A percentile compares a stretch with the other conserved stretches of the same genome.
phyloP scores from a whole-genome alignment of 2,888 invertebrate species.

The Rhaphigaster nebulosa region DNA sequence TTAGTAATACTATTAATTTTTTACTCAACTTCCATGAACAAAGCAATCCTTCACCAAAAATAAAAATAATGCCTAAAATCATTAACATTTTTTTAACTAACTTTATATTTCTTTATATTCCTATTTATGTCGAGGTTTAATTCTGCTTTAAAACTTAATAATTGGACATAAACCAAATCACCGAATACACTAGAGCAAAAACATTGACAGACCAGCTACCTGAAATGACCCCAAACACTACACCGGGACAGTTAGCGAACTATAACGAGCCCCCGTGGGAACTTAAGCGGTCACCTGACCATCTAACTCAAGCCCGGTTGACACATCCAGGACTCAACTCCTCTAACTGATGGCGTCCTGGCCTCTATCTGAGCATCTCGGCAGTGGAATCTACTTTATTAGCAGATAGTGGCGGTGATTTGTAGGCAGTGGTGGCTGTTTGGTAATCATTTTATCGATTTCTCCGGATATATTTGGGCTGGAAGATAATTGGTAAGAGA shows the following conservation, averaged over 20 bases:
- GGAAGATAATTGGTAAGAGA: not conserved
- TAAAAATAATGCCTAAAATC: too few relatives aligned
- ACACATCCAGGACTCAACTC: not conserved
- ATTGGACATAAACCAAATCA: too few relatives aligned
- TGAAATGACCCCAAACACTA: not conserved
- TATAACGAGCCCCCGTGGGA: not conserved
- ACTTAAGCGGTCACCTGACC: not conserved
- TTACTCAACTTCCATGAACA: too few relatives aligned
- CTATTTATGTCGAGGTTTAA: too few relatives aligned
- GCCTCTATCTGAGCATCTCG: not conserved
- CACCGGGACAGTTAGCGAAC: not conserved
- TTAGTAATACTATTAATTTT: too few relatives aligned
- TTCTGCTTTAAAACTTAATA: too few relatives aligned
- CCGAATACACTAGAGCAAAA: too few relatives aligned
- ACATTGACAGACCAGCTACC: not conserved
- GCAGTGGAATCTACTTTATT: not conserved
- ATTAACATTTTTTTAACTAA: too few relatives aligned
- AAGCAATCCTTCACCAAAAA: too few relatives aligned
- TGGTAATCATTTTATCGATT: not conserved
- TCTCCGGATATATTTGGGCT: not conserved
- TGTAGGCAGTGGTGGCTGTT: not conserved
- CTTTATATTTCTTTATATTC: too few relatives aligned
- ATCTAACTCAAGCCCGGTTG: not conserved
- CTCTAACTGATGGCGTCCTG: not conserved
- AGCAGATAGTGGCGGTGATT: not conserved